Base-by-base conservation (phyloP, 2,113 vertebrate species). In the Saguinus imperator region DNA sequence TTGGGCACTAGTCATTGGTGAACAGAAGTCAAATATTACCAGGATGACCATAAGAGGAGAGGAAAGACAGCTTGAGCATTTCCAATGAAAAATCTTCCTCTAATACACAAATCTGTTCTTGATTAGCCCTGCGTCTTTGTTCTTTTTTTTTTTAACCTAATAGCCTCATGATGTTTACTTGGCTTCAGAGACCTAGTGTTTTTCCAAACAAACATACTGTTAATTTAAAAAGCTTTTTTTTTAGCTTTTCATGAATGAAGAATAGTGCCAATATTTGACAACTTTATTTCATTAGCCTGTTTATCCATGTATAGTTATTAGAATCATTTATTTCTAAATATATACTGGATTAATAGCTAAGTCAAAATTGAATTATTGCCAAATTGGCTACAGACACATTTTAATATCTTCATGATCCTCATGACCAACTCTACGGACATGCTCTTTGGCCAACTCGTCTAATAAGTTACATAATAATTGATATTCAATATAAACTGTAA, bases 301-400 rank as follows among this genome's bases (percentile, higher is more conserved):
- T 97, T 29, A 79, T 94, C 18, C 20, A 29, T 85, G 48, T 70
- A 64, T 55, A 89, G 8, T 85, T 95, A 94, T 88, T 91, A 95
- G 50, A 37, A 91, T 91, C 21, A 61, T 91, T 93, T 94, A 81
- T 86, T 95, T 91, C 45, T 95, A 96, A 88, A 94, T 73, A 91
- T 85, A 52, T 82, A 79, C 37, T 91, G 5, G 55, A 88, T 43
- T 86, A 23, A 95, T 21, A 89, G 50, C 48, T 94, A 95, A 79
- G 14, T 93, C n/a, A 88, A 96, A 96, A 70, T 18, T n/a, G 90
- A 88, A 81, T 94, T 58, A 68, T 57, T 94, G 50, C 2, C 8
- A 48, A 79, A 79, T 35, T 89, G 66, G 37, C 32, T 82, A 12
- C 11, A 55, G 14, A 50, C 10, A 85, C 27, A 83, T 58, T 89